Conservation (phyloP, 2,888 invertebrate species). For the Drosophila kokeensis region DNA sequence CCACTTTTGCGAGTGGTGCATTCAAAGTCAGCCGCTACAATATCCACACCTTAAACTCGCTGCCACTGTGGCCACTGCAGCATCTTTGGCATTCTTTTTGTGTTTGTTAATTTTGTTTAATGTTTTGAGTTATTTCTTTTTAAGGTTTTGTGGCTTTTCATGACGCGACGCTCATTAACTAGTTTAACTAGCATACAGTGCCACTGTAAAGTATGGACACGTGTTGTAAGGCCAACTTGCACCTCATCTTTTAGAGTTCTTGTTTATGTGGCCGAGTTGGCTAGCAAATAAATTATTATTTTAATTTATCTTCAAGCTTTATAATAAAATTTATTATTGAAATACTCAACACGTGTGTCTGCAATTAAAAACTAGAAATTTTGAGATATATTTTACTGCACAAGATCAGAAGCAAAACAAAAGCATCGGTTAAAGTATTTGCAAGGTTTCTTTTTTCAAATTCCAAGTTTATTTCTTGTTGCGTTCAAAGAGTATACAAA, state of each 20-base stretch:
- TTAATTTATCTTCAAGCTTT: not conserved
- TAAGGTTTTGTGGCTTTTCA: conserved; percentile 56
- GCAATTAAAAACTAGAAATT: not conserved
- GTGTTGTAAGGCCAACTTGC: conserved; percentile 14
- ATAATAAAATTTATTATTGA: not conserved
- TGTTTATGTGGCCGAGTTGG: not conserved
- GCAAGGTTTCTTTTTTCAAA: not conserved
- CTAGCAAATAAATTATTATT: not conserved
- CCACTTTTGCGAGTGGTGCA: conserved; percentile 59
- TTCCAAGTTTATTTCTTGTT: not conserved
- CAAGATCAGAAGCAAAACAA: not conserved
- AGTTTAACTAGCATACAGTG: conserved; percentile 65
- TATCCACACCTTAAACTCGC: conserved; percentile 71
- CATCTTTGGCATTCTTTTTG: conserved; percentile 43
- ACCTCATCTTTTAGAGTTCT: too few relatives aligned
- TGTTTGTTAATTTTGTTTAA: conserved; percentile 19
- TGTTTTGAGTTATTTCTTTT: conserved; percentile 53
- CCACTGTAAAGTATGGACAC: conserved; percentile 28
- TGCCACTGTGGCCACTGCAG: conserved; percentile 22
- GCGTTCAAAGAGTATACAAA: not conserved
- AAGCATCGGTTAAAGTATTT: not conserved
- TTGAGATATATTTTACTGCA: not conserved
- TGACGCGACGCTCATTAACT: conserved; percentile 69
- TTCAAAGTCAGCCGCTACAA: conserved; percentile 60
- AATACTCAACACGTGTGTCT: not conserved